Evolutionary conservation across 1,140 invertebrate species (phyloP).

Genomic region (Propsilocerus akamusi): DNA sequence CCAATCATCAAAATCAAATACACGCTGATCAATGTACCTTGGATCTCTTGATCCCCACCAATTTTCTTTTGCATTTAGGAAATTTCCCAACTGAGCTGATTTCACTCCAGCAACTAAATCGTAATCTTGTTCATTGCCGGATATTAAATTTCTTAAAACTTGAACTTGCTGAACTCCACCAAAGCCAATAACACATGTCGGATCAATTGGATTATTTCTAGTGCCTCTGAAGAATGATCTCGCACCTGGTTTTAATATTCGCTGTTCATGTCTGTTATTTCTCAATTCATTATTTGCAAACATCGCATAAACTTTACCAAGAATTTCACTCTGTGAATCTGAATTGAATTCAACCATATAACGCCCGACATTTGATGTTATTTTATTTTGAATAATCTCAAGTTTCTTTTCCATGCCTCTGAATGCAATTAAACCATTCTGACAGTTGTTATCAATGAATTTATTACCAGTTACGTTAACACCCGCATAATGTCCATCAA

Average conservation of each 20-base stretch:
- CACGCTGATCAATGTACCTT: conserved; percentile 53
- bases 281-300: conserved; percentile 64
- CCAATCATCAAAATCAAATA: conserved; percentile 99
- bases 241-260: conserved; percentile 9
- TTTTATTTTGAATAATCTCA: conserved; percentile 55
- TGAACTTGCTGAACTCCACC: conserved; percentile 88
- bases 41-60: conserved; percentile 83
- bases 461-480: conserved; percentile 68
- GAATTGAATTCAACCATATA: conserved; percentile 78
- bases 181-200: conserved; percentile 75
- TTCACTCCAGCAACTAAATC: conserved; percentile 82
- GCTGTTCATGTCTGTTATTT: conserved; percentile 37
- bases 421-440: conserved; percentile 62
- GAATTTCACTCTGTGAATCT: conserved; percentile 84
- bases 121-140: conserved; percentile 74
- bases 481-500: conserved; percentile 81
- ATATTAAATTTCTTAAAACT: conserved; percentile 78
- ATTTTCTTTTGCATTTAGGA: conserved; percentile 77
- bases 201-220: conserved; percentile 30
- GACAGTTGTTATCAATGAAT: conserved; percentile 73
- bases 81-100: conserved; percentile 73
- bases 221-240: conserved; percentile 16
- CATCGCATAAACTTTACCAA: conserved; percentile 61
- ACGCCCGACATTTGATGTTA: conserved; percentile 65
- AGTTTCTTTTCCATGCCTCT: conserved; percentile 95